Conservation (phyloP, 2,888 invertebrate species). For the Scaptodrosophila latifasciaeformis region DNA sequence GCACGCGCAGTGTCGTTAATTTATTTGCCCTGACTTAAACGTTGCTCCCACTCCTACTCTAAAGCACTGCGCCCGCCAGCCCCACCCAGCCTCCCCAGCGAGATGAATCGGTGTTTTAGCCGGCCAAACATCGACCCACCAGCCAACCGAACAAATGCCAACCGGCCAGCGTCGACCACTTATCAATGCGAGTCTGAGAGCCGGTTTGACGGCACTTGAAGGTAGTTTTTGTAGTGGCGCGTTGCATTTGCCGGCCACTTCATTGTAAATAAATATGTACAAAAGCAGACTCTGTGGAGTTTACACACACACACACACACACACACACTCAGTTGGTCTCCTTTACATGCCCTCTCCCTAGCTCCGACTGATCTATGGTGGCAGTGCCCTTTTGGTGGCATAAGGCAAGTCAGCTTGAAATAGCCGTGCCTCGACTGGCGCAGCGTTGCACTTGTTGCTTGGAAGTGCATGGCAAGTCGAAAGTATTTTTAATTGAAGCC, state of each 20-base stretch:
- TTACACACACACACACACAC: not conserved
- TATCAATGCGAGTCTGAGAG: slow-evolving; percentile 20
- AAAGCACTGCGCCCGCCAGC: too few species aligned
- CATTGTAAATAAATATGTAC: slow-evolving; percentile 6
- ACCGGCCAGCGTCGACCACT: not conserved
- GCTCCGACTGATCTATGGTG: slow-evolving; percentile 13
- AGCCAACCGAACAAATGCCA: not conserved
- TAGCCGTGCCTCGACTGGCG: not conserved
- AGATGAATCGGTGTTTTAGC: not conserved
- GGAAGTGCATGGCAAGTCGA: slow-evolving; percentile 11
- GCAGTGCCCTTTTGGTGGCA: slow-evolving; percentile 35
- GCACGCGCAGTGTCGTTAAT: not conserved
- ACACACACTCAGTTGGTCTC: not conserved
- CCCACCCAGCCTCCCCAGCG: not conserved
- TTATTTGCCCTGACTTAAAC: not conserved
- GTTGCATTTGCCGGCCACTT: slow-evolving; percentile 55
- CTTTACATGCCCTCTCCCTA: slow-evolving; percentile 1
- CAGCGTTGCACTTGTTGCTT: not conserved
- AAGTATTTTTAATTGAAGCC: slow-evolving; percentile 14
- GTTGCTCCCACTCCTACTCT: too few species aligned
- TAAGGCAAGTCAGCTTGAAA: slow-evolving; percentile 29
- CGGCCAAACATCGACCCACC: slow-evolving; percentile 5
- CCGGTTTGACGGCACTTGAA: slow-evolving; percentile 48
- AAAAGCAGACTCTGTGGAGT: slow-evolving; percentile 1
- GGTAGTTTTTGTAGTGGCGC: slow-evolving; percentile 44